Evolutionary conservation across 2,113 vertebrate species (phyloP), one percentile per base, ranked within the genome.

Genomic region (Trichomycterus rosablanca): DNA sequence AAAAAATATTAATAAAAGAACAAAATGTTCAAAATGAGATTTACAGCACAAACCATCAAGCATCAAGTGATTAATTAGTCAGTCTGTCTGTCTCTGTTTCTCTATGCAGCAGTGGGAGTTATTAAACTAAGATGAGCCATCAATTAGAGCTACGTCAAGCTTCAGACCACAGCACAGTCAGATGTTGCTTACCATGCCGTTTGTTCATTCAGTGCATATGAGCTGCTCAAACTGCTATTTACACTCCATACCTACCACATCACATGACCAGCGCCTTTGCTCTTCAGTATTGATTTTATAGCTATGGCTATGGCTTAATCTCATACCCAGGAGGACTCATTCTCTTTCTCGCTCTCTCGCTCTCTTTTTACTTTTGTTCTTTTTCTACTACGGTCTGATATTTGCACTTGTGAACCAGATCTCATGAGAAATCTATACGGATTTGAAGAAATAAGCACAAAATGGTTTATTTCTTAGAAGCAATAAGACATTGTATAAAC

Each of bases 111-210:
- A 52, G 15, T 66, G n/a, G 24, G n/a, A 30, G 20, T 46, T 59
- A 62, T 61, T 39, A 37, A 50, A 60, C 32, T 16, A 39, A 19
- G 15, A 59, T 48, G n/a, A 62, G 66, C 30, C 40, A 57, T 51
- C 48, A 59, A 59, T 70, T 62, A 49, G 44, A 50, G 32, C 58
- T 59, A 20, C 66, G 57, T 42, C 32, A 32, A 14, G 39, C 20
- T 51, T 35, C 20, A 11, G 22, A 40, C 6, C 12, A 28, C 50
- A 50, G n/a, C 15, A 11, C 34, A 50, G 15, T 50, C 23, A 19
- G 30, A 35, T 23, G 11, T 19, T 35, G 16, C 18, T 14, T 34
- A 15, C 5, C 22, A 16, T 14, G 12, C 12, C 35, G 3, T 20
- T 48, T 37, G n/a, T 23, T 37, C n/a, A 2, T 3, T 15, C 28